A percentile compares a stretch with the other conserved stretches of the same genome.
These are phyloP conservation scores for Gallinago stenura DNA, from an alignment of 2,797 vertebrate species.

Conservation along the genomic window DNA sequence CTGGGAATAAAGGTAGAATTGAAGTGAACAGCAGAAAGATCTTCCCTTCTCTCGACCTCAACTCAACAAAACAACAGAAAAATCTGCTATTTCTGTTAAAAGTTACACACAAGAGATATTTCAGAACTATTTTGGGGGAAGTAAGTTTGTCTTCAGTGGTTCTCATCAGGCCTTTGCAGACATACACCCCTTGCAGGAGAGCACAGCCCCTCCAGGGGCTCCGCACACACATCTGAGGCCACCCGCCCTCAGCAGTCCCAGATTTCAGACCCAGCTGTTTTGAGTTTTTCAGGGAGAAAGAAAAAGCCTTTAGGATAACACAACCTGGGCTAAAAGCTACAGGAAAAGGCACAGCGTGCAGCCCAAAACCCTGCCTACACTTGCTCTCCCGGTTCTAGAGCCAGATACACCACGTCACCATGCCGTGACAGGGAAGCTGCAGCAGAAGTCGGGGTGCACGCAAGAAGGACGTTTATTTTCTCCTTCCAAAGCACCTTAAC, in stretches of 20 bases:
- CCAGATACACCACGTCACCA: background rate
- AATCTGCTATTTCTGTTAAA: background rate
- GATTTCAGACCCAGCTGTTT: accelerated
- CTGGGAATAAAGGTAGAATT: background rate
- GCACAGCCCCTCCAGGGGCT: background rate
- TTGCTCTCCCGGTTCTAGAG: background rate
- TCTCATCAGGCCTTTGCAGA: background rate
- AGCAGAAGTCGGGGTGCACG: accelerated
- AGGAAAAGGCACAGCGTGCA: background rate
- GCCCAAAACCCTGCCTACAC: background rate
- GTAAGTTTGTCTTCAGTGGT: accelerated
- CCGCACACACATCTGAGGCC: background rate
- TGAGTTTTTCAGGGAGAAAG: background rate
- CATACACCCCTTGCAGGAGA: accelerated
- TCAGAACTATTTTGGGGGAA: background rate
- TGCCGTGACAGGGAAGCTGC: background rate
- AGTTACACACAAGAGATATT: accelerated
- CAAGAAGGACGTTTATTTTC: background rate
- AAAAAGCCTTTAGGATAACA: background rate
- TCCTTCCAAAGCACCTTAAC: background rate
- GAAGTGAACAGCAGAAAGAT: background rate
- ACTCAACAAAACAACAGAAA: background rate
- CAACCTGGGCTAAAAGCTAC: background rate
- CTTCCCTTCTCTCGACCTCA: background rate
- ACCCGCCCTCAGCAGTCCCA: accelerated